Evolutionary conservation across 2,797 vertebrate species (phyloP).

Genomic region (Remorina albescens): DNA sequence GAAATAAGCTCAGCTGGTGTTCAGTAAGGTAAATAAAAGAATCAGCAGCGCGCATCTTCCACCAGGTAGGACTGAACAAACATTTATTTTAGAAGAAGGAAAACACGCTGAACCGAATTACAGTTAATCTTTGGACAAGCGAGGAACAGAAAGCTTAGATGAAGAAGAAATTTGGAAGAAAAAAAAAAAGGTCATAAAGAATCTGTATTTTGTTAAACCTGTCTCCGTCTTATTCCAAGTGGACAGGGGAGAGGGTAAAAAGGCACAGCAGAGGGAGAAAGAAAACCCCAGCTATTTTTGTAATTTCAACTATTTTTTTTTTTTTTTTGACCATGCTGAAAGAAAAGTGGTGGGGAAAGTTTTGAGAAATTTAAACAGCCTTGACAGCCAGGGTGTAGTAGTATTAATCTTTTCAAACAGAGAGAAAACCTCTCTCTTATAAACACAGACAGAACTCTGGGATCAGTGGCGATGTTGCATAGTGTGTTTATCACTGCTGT

Average conservation of each 20-base stretch:
- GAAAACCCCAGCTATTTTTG: slow-evolving; percentile 67
- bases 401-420: slow-evolving; percentile 85
- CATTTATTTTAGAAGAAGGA: slow-evolving; percentile 13
- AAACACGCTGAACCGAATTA: slow-evolving; percentile 17
- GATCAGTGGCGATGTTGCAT: slow-evolving; percentile 49
- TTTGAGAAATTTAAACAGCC: slow-evolving; percentile 81
- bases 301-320: too few species aligned
- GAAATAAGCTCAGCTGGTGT: not conserved
- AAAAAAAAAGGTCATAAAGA: slow-evolving; percentile 48
- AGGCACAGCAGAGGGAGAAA: slow-evolving; percentile 45
- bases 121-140: slow-evolving; percentile 50
- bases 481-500: slow-evolving; percentile 67
- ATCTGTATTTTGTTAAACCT: slow-evolving; percentile 81
- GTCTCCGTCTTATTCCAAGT: slow-evolving; percentile 46
- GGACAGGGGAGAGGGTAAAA: slow-evolving; percentile 40
- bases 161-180: slow-evolving; percentile 20
- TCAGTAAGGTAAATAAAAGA: slow-evolving; percentile 12
- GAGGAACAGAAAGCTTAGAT: slow-evolving; percentile 41
- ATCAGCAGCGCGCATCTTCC: not conserved
- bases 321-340: slow-evolving; percentile 65
- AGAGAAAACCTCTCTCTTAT: slow-evolving; percentile 78
- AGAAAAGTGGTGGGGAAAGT: slow-evolving; percentile 74
- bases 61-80: slow-evolving; percentile 12
- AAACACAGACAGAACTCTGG: slow-evolving; percentile 79
- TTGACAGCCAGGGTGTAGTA: slow-evolving; percentile 76